These are phyloP conservation scores for Pseudachorutes palmiensis DNA, from an alignment of 1,140 invertebrate genomes.

Conservation along the genomic window DNA sequence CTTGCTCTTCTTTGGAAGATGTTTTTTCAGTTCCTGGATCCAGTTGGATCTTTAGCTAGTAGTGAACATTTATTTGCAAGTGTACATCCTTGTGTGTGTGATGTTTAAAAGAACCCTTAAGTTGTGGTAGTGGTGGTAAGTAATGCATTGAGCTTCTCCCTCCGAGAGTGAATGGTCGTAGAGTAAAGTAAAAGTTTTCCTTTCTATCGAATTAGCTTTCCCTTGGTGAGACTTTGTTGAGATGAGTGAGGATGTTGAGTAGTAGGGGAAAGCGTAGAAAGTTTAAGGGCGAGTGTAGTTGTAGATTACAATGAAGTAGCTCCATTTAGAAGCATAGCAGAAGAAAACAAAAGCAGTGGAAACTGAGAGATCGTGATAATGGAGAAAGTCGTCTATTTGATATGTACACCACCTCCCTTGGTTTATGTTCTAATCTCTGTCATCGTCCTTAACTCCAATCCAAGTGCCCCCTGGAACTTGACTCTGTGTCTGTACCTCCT, in stretches of 20 bases:
- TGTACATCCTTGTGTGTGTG: too few species aligned
- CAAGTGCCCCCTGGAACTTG: too few species aligned
- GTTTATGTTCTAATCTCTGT: constrained; percentile 9
- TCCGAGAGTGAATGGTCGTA: not conserved
- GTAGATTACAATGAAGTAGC: not conserved
- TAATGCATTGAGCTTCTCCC: not conserved
- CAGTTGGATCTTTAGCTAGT: too few species aligned
- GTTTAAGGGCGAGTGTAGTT: not conserved
- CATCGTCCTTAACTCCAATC: too few species aligned
- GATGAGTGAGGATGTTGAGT: not conserved
- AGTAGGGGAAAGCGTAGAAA: not conserved
- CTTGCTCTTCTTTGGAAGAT: not conserved
- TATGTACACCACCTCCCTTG: constrained; percentile 5
- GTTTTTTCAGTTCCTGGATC: too few species aligned
- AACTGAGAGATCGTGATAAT: not conserved
- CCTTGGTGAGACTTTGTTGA: too few species aligned
- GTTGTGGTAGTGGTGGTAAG: not conserved
- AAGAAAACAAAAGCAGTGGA: not conserved
- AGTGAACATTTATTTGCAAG: too few species aligned
- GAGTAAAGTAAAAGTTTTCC: not conserved
- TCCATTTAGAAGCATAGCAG: too few species aligned
- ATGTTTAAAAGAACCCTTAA: not conserved
- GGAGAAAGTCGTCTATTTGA: not conserved
- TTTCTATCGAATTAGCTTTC: not conserved
- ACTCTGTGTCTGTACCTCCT: not conserved